These are phyloP conservation scores for Apostichopus parvimensis DNA, from an alignment of 35 echinoderm and acorn worm species.

Conservation along the genomic window DNA sequence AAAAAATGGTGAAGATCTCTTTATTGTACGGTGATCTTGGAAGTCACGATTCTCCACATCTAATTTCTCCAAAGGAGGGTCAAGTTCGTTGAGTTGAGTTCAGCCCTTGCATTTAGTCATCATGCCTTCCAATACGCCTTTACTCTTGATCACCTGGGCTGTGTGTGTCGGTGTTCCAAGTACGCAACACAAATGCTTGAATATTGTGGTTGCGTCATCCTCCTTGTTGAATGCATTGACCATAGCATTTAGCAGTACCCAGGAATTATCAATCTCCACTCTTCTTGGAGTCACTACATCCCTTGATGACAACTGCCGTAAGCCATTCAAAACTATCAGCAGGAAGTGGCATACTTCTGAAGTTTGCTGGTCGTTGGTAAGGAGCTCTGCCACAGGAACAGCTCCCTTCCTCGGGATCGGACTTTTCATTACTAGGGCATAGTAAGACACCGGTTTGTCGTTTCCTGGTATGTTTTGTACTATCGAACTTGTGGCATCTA, in stretches of 20 bases:
- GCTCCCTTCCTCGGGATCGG: constrained; percentile 1
- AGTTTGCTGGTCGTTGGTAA: constrained; percentile 37
- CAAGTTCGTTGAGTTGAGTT: not conserved
- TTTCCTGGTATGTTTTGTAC: constrained; percentile 12
- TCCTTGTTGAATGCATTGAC: constrained; percentile 39
- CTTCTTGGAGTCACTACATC: not conserved
- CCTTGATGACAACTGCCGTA: not conserved
- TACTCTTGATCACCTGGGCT: not conserved
- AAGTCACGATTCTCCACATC: not conserved
- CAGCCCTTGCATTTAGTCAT: not conserved
- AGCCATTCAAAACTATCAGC: not conserved
- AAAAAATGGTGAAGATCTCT: not conserved
- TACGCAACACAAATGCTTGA: not conserved
- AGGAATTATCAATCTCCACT: constrained; percentile 43
- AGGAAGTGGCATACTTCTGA: constrained; percentile 53
- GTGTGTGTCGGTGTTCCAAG: not conserved
- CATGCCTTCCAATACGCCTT: not conserved
- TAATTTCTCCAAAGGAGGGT: not conserved
- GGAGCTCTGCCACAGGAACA: constrained; percentile 39
- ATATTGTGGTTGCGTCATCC: not conserved
- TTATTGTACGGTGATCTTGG: not conserved
- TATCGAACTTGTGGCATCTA: constrained; percentile 34
- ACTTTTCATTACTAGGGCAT: constrained; percentile 46
- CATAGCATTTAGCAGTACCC: constrained; percentile 33
- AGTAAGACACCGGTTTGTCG: not conserved